Base-by-base conservation (phyloP, 2,888 invertebrate genomes). In the Adelognathus sp. region DNA sequence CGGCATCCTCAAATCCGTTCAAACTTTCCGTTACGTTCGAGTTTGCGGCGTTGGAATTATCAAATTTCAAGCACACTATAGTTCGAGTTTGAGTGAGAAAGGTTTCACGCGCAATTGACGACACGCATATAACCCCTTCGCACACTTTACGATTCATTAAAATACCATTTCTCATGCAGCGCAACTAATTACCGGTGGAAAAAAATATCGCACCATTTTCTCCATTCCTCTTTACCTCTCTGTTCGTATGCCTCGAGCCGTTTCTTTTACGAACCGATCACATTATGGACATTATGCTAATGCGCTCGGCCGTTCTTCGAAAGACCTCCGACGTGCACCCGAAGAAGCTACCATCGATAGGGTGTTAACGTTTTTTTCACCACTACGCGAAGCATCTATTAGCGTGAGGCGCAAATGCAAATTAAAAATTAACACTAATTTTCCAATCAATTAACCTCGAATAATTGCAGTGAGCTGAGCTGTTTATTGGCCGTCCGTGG, bases 81-180 rank as follows among this genome's bases (percentile, higher is more conserved):
- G 46, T 50, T 50, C 24, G 46, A 50, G 11, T 18, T 21, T 21
- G 21, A 21, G 9, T 24, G 11, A 11, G 21, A 24, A 50, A 24
- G 46, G 46, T 11, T 21, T 18, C 21, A 24, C 21, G 4, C 24
- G 21, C 46, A 50, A 18, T 50, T 50, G 21, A 50, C 46, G 46
- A 21, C 46, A 50, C 46, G 24, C 21, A 50, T 18, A 39, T 14
- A 50, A 24, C 24, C 46, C 46, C 24, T 21, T n/a, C n/a, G 70
- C 84, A 70, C 81, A 81, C 82, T 87, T 88, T 88, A 87, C 86
- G 87, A 88, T 86, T 88, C 88, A 88, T 88, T 88, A 88, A 88
- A 88, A 88, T 87, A 84, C 88, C 88, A 87, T 86, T 88, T 87
- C 87, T 88, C 86, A 87, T 86, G 87, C 87, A 87, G 86, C 86